Base-by-base conservation (phyloP, 2,888 invertebrate genomes). In the Sipha maydis region DNA sequence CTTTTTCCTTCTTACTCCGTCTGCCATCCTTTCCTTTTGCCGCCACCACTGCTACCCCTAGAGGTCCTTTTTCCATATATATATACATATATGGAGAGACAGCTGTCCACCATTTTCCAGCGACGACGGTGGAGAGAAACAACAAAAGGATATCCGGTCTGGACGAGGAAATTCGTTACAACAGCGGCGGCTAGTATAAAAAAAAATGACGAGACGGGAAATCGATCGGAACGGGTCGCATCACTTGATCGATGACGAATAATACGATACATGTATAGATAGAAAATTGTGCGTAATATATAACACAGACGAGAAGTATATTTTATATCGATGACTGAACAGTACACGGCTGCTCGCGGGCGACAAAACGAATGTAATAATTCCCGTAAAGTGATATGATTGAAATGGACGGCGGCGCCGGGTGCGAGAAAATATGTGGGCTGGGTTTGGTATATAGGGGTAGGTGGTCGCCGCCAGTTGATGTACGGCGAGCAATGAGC, bases 381-480 rank as follows among this genome's bases (percentile, higher is more conserved):
- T 86, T 79, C 86, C 38, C 78, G 77, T 80, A 88, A 75, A 88
- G 86, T 25, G 86, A 89, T 85, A 89, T 85, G 89, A 85, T 90
- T 78, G 82, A 85, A 84, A 84, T 41, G 71, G 71, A 7, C 11
- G 38, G 28, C 54, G 54, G 25, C 21, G 71, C 28, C n/a, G 25
- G 21, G 56, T 14, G 77, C 67, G 77, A 73, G 69, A 77, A 80
- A n/a, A 78, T 11, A 41, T 21, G 61, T 61, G 67, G 31, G 56
- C 28, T 41, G 56, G 86, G 75, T 34, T 84, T 67, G 19, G 19
- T 25, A 25, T 21, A 11, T 19, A 14, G 54, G 77, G 61, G 86
- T 41, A 21, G 78, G 3, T 48, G 61, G 71, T 61, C 61, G 76
- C 61, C 61, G 11, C 78, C 76, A 31, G 54, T 86, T 88, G 88